Percentiles rank a stretch among this genome's conserved stretches.
Conservation (phyloP, 2,888 invertebrate genomes). For the Thalpophila matura region DNA sequence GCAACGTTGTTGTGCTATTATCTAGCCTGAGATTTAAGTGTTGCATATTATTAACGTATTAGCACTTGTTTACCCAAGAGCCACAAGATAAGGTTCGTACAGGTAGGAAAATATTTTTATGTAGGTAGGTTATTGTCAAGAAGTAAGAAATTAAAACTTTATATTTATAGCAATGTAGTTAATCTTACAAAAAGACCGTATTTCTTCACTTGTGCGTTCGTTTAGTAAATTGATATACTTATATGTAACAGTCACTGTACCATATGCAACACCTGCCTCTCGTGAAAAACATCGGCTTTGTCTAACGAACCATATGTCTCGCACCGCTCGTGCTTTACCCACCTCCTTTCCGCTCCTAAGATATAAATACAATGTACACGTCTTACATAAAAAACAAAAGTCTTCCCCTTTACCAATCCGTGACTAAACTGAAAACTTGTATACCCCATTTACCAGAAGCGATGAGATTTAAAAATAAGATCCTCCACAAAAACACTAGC, state of each 20-base stretch:
- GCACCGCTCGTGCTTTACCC: conserved; percentile 78
- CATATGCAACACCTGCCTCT: conserved; percentile 74
- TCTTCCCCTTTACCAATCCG: conserved; percentile 84
- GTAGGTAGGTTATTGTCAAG: neutral
- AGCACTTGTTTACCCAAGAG: conserved; percentile 23
- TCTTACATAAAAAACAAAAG: conserved; percentile 75
- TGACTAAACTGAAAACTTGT: conserved; percentile 85
- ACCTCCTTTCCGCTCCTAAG: conserved; percentile 68
- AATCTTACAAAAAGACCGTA: conserved; percentile 1
- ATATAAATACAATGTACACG: conserved; percentile 76
- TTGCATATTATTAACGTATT: conserved; percentile 60
- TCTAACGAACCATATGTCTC: conserved; percentile 86
- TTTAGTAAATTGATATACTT: conserved; percentile 48
- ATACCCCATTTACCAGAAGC: conserved; percentile 82
- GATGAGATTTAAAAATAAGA: conserved; percentile 87
- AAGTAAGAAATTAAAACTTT: neutral
- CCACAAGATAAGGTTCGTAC: neutral
- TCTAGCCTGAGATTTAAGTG: conserved; percentile 64
- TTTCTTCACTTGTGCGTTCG: conserved; percentile 25
- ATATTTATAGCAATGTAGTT: neutral
- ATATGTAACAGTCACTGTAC: conserved; percentile 46
- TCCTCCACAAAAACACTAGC: conserved; percentile 80
- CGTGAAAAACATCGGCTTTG: conserved; percentile 75
- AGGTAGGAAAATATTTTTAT: neutral
- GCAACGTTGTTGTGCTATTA: conserved; percentile 50